Evolutionary conservation across 2,888 invertebrate genomes (phyloP), one percentile per base, ranked within the genome.

Genomic region (Torymus tubicola): DNA sequence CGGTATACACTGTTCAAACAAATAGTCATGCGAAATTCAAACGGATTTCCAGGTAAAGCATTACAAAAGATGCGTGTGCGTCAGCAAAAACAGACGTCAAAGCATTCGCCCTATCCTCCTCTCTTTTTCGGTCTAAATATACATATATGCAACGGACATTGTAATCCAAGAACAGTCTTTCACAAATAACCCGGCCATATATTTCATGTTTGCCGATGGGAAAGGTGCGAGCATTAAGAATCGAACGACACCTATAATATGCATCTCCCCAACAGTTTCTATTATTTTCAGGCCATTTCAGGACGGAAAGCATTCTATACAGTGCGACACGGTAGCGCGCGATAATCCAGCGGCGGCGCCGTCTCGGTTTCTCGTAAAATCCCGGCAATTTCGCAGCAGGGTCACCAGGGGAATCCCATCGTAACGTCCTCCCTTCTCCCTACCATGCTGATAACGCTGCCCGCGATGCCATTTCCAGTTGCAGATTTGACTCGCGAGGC

Each of bases 401-500:
- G 75, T 82, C 83, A 81, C 81, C 80, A 67, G 83, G 80, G 81
- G 81, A 78, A 74, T 67, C 21, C 53, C 16, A 21, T 73, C 68
- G 63, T 75, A 75, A 61, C 65, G 74, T 69, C 1, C 31, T 63
- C 61, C 79, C 21, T 64, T 64, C 21, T 21, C 21, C 21, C 21
- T n/a, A n/a, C n/a, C 31, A 67, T 58, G 14, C 31, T 31, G 83
- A 82, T 83, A 83, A 83, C 80, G 78, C 24, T 16, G 16, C 75
- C 70, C 77, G 78, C 67, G 75, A 83, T 82, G 81, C 80, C 79
- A 82, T 84, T 85, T 83, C 81, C 78, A 79, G 80, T 70, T 74
- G 82, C 71, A 83, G 82, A 82, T 82, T 81, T 83, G 82, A 83
- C 81, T 83, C 80, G 81, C 78, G 75, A 81, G 77, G 21, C 57